Conservation (phyloP, 2,113 vertebrate genomes). For the Microcebus griseorufus region DNA sequence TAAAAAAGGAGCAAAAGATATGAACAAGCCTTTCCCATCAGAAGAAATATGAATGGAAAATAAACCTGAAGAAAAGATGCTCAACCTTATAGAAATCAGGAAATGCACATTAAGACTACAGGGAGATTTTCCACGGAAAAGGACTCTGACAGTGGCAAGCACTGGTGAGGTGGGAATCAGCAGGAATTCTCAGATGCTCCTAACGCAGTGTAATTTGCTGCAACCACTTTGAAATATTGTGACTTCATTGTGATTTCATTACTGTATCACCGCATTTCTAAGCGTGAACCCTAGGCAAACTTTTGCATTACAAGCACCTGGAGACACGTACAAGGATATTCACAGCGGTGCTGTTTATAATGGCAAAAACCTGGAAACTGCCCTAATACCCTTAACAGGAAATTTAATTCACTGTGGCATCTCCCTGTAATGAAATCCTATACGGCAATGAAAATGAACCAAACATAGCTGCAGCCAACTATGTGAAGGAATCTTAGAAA, state of each 20-base stretch:
- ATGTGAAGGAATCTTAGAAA: background rate
- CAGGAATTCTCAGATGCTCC: background rate
- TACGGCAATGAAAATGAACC: background rate
- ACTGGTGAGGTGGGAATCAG: background rate
- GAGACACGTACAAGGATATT: background rate
- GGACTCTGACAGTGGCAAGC: background rate
- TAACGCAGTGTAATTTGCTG: background rate
- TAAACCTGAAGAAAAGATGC: background rate
- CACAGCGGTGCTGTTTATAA: background rate
- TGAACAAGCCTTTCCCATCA: background rate
- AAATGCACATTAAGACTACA: background rate
- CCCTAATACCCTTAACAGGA: background rate
- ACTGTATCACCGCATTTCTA: no score
- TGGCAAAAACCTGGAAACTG: background rate
- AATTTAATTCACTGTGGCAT: background rate
- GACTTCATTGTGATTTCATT: background rate
- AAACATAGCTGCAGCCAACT: no score
- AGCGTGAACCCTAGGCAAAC: background rate
- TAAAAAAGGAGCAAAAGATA: constrained; percentile 33
- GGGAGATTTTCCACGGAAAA: background rate
- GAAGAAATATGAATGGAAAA: constrained; percentile 20
- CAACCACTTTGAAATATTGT: background rate
- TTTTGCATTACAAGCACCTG: background rate
- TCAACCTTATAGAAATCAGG: background rate
- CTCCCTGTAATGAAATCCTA: background rate